Evolutionary conservation across 2,113 vertebrate species (phyloP).

Genomic region (crab-eating macaque (Macaca fascicularis)): DNA sequence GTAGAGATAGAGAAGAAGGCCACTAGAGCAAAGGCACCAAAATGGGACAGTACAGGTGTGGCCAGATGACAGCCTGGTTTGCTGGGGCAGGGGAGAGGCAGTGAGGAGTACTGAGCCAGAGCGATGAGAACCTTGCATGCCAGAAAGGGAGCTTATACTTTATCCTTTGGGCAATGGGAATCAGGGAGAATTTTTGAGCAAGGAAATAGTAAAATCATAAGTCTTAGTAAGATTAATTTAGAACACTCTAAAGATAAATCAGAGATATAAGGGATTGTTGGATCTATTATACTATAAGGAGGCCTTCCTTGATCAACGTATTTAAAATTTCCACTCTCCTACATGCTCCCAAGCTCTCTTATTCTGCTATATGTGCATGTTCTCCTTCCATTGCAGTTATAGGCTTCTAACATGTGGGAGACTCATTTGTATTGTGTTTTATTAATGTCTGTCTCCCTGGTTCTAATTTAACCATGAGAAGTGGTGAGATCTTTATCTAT

Average conservation of each 20-base stretch:
- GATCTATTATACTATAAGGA: background rate
- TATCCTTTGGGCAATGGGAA: background rate
- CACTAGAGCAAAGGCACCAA: background rate
- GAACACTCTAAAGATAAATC: background rate
- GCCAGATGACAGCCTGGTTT: background rate
- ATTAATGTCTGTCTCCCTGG: background rate
- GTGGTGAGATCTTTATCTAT: background rate
- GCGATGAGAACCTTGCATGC: background rate
- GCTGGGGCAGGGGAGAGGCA: background rate
- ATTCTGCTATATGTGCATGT: background rate
- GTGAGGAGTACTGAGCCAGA: background rate
- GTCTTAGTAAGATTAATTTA: conserved; percentile 18
- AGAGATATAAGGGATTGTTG: background rate
- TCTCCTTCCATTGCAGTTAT: background rate
- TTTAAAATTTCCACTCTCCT: background rate
- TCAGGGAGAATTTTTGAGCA: background rate
- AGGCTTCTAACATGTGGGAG: background rate
- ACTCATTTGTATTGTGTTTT: background rate
- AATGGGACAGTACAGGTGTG: background rate
- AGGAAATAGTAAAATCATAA: background rate
- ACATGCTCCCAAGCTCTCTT: background rate
- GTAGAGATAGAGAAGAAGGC: background rate
- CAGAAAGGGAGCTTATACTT: background rate
- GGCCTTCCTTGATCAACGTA: background rate
- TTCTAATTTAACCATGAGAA: conserved; percentile 2